Base-by-base conservation (phyloP, 2,888 invertebrate species). In the Catocala nupta region DNA sequence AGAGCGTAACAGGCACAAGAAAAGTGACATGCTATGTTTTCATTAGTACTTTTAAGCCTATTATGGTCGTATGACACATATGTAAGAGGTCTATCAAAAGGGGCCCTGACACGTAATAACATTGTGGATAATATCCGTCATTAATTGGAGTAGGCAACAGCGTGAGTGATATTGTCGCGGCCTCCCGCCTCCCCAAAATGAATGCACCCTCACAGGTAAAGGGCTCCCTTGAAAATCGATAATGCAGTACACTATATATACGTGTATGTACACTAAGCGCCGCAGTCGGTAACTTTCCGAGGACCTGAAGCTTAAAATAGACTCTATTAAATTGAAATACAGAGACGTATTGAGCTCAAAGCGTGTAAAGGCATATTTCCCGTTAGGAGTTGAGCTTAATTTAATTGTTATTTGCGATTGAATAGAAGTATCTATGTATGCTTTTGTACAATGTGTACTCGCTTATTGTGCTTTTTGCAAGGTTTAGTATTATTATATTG, bases 161-260 rank as follows among this genome's bases (percentile, higher is more conserved):
- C 16, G 39, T 45, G 25, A 25, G 58, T 25, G 5, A 12, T 0
- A 12, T 43, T 55, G 33, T 25, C 43, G n/a, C 11, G 42, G 8
- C 5, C 45, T 5, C 47, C 47, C 25, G 13, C 48, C 42, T 11
- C 48, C 47, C 6, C 39, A 4, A 50, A 36, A 51, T 43, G 43
- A 51, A 43, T 42, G 43, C 53, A 48, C 39, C 47, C 61, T 42
- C 55, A 59, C 55, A 43, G 61, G 43, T 53, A 62, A 64, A 60
- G 65, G 65, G 61, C 65, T 51, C 16, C 47, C 13, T 12, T 45
- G 58, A 55, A 67, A 68, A 68, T 65, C 65, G 53, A 68, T 65
- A 65, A 25, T 65, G 65, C 61, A 59, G 54, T 47, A 53, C 36
- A 55, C 16, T 25, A 3, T 16, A 33, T 44, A 25, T 33, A 11